Percentiles rank a stretch among this genome's conserved stretches.
Evolutionary conservation across 1,140 invertebrate genomes (phyloP).

Genomic region (Hyphantria cunea): DNA sequence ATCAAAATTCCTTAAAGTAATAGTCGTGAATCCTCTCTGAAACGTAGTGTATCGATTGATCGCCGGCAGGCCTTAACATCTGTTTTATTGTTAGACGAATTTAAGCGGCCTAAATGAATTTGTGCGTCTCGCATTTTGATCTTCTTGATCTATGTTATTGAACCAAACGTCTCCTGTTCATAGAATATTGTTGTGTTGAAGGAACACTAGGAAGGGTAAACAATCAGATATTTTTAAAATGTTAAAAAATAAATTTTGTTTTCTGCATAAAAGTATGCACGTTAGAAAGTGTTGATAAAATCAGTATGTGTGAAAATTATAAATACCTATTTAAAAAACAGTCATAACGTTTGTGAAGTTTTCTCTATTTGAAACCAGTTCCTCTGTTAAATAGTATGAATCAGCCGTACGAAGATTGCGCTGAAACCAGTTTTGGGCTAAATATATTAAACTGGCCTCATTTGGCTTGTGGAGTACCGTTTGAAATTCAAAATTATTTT

Average conservation of each 20-base stretch:
- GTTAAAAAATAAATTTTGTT: neutral
- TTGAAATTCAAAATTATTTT: constrained; percentile 4
- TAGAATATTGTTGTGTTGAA: neutral
- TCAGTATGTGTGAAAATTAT: constrained; percentile 14
- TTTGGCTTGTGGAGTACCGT: constrained; percentile 13
- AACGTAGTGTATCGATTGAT: too few species aligned
- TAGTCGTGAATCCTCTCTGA: neutral
- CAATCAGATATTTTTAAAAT: constrained; percentile 1
- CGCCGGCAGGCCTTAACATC: neutral
- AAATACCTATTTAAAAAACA: constrained; percentile 17
- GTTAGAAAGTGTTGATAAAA: constrained; percentile 1
- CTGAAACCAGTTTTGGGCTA: constrained; percentile 67
- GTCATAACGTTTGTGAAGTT: constrained; percentile 19
- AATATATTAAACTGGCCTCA: constrained; percentile 33
- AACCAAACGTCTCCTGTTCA: constrained; percentile 1
- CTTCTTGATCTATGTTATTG: constrained; percentile 13
- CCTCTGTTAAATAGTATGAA: constrained; percentile 53
- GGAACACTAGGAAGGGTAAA: constrained; percentile 3
- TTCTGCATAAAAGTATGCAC: neutral
- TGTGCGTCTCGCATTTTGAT: neutral
- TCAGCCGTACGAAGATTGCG: constrained; percentile 54
- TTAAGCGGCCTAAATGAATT: neutral
- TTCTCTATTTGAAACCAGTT: constrained; percentile 50
- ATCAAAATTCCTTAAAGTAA: too few species aligned
- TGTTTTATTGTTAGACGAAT: neutral